A percentile compares a stretch with the other conserved stretches of the same genome.
Conservation (phyloP, 2,797 vertebrate species). For the Cyclopterus lumpus region DNA sequence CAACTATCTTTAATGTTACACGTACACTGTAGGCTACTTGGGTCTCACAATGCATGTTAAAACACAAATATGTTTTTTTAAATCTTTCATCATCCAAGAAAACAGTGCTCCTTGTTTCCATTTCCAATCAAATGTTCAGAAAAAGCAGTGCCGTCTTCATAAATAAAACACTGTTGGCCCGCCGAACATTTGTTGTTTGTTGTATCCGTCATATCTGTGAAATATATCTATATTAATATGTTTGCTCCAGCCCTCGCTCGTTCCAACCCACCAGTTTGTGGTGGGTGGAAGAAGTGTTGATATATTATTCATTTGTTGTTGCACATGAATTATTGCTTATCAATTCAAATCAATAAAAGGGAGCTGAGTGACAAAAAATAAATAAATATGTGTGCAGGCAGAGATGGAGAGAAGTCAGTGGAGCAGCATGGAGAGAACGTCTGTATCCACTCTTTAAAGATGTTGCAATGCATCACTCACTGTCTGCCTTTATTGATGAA, state of each 20-base stretch:
- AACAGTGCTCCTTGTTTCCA: conserved; percentile 14
- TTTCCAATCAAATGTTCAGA: conserved; percentile 14
- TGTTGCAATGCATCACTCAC: conserved; percentile 41
- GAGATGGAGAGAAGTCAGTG: neutral
- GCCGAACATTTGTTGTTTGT: conserved; percentile 43
- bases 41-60: neutral
- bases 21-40: neutral
- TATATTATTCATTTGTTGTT: conserved; percentile 55
- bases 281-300: conserved; percentile 59
- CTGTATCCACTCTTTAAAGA: conserved; percentile 7
- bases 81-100: conserved; percentile 10
- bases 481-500: conserved; percentile 12
- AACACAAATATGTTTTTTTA: conserved; percentile 8
- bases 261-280: conserved; percentile 46
- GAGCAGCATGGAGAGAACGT: neutral
- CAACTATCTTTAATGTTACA: too few species aligned
- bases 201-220: conserved; percentile 38
- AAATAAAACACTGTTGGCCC: conserved; percentile 17
- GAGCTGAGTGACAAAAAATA: conserved; percentile 24
- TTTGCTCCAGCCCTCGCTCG: conserved; percentile 49
- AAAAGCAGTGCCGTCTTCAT: conserved; percentile 13
- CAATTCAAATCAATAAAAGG: conserved; percentile 45
- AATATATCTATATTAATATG: conserved; percentile 49
- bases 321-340: conserved; percentile 37
- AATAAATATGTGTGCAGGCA: conserved; percentile 16